These are phyloP conservation scores for Sander vitreus DNA, from an alignment of 2,113 vertebrate species.

Conservation along the genomic window DNA sequence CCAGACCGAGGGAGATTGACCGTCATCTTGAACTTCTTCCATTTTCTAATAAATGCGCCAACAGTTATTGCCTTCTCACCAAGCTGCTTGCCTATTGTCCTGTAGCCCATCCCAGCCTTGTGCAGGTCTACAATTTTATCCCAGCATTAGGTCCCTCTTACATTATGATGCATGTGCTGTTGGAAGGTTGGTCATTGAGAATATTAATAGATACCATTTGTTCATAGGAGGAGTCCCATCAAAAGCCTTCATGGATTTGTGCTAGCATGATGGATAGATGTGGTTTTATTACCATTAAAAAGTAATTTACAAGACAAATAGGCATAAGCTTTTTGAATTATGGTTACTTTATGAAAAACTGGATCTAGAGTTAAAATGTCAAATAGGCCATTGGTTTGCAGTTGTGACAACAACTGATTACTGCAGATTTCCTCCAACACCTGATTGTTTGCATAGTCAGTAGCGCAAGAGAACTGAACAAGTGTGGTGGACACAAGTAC, in stretches of 20 bases:
- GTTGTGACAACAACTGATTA: constrained; percentile 36
- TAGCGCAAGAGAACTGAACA: background rate
- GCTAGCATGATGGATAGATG: constrained; percentile 75
- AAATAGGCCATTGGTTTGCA: constrained; percentile 44
- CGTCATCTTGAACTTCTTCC: no score
- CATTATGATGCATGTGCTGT: constrained; percentile 59
- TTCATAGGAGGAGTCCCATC: constrained; percentile 72
- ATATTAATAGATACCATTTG: constrained; percentile 76
- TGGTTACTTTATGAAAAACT: constrained; percentile 66
- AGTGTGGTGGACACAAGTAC: background rate
- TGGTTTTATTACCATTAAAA: constrained; percentile 79
- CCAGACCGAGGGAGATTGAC: no score
- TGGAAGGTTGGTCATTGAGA: constrained; percentile 64
- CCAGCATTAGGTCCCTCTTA: constrained; percentile 27
- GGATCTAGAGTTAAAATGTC: constrained; percentile 47
- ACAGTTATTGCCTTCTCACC: no score
- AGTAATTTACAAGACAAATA: constrained; percentile 82
- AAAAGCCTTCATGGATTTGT: constrained; percentile 60
- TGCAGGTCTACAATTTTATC: no score
- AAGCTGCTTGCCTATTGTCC: no score
- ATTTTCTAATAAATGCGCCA: no score
- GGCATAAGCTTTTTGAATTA: constrained; percentile 68
- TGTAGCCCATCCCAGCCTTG: no score
- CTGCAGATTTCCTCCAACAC: constrained; percentile 15
- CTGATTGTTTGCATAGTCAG: constrained; percentile 7